phyloP scores from a whole-genome alignment of 2,113 vertebrate genomes.

The Phaethornis superciliosus region DNA sequence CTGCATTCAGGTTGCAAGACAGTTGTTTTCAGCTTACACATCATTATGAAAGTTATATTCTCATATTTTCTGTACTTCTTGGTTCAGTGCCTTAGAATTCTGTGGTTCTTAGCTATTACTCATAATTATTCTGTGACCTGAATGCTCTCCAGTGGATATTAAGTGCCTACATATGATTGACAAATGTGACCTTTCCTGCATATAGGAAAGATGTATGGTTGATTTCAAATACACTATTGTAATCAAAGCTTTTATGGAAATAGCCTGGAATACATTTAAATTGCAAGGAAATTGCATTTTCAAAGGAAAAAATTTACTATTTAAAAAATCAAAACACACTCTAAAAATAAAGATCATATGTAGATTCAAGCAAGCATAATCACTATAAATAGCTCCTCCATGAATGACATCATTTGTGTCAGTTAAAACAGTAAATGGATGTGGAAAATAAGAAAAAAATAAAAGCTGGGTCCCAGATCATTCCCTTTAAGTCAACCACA shows the following conservation, averaged over 20 bases:
- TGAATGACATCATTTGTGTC: background rate
- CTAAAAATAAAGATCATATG: background rate
- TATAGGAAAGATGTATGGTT: background rate
- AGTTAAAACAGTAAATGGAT: background rate
- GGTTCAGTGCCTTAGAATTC: background rate
- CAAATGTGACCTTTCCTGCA: background rate
- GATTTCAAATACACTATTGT: background rate
- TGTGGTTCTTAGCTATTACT: background rate
- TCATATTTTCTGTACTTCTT: background rate
- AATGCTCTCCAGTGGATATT: background rate
- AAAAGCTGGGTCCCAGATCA: background rate
- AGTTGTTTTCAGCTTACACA: background rate
- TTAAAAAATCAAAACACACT: background rate
- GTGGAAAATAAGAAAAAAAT: background rate
- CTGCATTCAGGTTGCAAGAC: background rate
- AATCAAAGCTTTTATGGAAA: background rate
- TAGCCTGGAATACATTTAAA: background rate
- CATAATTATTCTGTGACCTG: background rate
- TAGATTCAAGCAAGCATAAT: background rate
- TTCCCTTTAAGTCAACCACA: background rate
- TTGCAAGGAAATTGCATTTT: background rate
- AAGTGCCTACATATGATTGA: background rate
- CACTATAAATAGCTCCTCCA: background rate
- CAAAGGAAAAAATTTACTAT: background rate
- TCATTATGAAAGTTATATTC: background rate